phyloP scores from a whole-genome alignment of 2,888 invertebrate genomes.

The Conomelus anceps region DNA sequence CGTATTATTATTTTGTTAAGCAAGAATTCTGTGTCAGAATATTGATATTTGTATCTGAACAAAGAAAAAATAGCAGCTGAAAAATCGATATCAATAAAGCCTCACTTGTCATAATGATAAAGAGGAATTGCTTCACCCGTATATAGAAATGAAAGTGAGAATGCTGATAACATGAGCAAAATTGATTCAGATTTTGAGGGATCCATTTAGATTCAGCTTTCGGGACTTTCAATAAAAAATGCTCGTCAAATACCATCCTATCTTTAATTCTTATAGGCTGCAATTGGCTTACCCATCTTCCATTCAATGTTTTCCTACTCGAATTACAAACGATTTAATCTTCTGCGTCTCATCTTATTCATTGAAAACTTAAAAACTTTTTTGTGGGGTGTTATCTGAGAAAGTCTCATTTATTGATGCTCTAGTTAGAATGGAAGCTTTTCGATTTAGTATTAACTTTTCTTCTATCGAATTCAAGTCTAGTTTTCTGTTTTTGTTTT shows the following conservation, averaged over 20 bases:
- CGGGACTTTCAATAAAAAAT: not conserved
- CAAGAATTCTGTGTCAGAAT: no score
- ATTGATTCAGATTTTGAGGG: not conserved
- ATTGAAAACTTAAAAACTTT: not conserved
- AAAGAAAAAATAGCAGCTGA: not conserved
- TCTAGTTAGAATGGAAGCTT: not conserved
- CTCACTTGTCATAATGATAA: not conserved
- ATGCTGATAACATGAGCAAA: not conserved
- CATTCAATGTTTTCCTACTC: not conserved
- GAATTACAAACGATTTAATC: not conserved
- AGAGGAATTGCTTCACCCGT: not conserved
- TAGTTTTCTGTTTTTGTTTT: not conserved
- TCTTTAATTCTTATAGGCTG: not conserved
- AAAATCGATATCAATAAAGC: not conserved
- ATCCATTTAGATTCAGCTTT: not conserved
- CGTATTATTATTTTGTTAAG: no score
- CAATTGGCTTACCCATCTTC: not conserved
- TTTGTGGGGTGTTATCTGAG: not conserved
- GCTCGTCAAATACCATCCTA: not conserved
- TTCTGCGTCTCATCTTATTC: not conserved
- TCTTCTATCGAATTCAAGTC: not conserved
- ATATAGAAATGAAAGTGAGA: not conserved
- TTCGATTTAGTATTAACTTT: not conserved
- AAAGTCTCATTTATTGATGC: not conserved
- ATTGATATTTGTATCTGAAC: no score